Percentiles rank a stretch among this genome's conserved stretches.
Conservation (phyloP, 2,113 vertebrate genomes). For the Corythornis cristatus region DNA sequence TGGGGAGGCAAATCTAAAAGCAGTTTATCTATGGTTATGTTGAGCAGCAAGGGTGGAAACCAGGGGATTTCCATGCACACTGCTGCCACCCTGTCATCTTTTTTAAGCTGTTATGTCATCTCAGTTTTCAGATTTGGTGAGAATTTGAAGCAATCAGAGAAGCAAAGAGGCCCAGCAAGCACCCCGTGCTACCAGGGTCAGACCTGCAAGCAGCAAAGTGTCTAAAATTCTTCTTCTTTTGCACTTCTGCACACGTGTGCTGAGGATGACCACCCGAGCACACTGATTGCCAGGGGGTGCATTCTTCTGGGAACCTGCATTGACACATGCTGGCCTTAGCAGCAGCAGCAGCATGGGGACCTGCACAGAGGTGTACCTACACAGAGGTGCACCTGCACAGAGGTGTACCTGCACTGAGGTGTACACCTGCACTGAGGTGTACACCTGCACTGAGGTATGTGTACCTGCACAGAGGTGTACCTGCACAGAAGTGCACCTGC, state of each 20-base stretch:
- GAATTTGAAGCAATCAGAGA: background rate
- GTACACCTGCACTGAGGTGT: no score
- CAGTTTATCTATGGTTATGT: background rate
- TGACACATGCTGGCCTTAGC: background rate
- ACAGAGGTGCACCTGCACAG: background rate
- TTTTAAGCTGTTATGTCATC: background rate
- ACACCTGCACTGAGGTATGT: background rate
- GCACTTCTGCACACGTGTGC: background rate
- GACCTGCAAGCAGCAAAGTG: background rate
- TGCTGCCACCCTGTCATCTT: background rate
- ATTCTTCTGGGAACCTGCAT: background rate
- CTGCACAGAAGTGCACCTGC: background rate
- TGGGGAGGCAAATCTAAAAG: background rate
- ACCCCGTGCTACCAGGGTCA: background rate
- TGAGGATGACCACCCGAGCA: background rate
- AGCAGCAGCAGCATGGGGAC: background rate
- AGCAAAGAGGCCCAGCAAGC: slow-evolving; percentile 38
- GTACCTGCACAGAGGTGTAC: no score
- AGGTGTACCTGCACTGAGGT: fast-evolving
- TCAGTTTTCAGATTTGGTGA: background rate
- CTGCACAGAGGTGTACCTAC: background rate
- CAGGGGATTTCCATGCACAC: background rate
- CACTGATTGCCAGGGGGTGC: background rate
- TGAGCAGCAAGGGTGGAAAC: background rate
- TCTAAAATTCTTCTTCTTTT: background rate